These are phyloP conservation scores for Phoenicopterus ruber DNA, from an alignment of 2,113 vertebrate genomes.

Conservation along the genomic window DNA sequence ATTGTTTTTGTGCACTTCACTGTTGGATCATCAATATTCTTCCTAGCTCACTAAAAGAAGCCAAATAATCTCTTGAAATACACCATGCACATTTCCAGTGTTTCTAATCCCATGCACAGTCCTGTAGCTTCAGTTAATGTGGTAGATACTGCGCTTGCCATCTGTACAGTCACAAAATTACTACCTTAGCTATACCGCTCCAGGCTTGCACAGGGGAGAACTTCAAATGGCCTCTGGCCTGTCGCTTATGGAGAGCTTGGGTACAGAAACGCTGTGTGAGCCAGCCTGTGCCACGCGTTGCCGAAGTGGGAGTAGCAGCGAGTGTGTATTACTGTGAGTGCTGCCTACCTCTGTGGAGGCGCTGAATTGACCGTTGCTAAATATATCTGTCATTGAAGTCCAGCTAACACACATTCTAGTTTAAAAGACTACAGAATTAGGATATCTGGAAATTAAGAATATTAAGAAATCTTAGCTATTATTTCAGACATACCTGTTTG, in stretches of 20 bases:
- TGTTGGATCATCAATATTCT: background rate
- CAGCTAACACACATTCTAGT: background rate
- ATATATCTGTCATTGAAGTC: background rate
- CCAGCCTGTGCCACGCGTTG: background rate
- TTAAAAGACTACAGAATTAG: background rate
- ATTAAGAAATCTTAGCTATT: background rate
- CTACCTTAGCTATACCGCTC: background rate
- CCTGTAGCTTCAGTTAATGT: background rate
- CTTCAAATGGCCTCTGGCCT: background rate
- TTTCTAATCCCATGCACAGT: background rate
- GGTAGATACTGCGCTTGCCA: background rate
- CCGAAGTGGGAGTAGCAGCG: background rate
- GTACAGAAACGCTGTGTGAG: fast-evolving
- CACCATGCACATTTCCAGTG: background rate
- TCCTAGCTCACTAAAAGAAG: background rate
- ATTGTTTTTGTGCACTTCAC: background rate
- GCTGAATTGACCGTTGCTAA: background rate
- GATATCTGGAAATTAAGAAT: background rate
- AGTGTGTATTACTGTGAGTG: background rate
- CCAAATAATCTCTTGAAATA: background rate
- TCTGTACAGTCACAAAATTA: background rate
- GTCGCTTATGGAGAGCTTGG: background rate
- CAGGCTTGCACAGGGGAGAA: background rate
- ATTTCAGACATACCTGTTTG: background rate
- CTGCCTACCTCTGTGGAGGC: background rate